These are phyloP conservation scores for Berghia stephanieae DNA, from an alignment of 1,140 invertebrate genomes.

Conservation along the genomic window DNA sequence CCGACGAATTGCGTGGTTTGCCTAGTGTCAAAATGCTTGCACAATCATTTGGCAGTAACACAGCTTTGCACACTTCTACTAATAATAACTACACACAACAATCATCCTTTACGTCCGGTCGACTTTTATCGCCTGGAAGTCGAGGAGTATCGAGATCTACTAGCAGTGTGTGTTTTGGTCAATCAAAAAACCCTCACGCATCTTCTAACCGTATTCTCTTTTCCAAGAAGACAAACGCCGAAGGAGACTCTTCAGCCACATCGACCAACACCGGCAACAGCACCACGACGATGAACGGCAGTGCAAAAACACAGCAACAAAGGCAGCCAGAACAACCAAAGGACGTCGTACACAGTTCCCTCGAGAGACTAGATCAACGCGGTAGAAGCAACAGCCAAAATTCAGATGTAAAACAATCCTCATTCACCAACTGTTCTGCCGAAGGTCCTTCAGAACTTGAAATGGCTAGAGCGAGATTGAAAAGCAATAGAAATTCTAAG, in stretches of 20 bases:
- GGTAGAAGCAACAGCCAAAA: too few relatives aligned
- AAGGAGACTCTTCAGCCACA: not conserved
- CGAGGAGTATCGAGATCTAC: not conserved
- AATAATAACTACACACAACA: too few relatives aligned
- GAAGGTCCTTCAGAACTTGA: not conserved
- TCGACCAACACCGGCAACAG: too few relatives aligned
- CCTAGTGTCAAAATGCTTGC: conserved; percentile 35
- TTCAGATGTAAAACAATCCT: too few relatives aligned
- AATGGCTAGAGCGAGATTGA: not conserved
- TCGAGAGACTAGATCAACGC: not conserved
- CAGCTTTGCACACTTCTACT: not conserved
- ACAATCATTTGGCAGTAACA: conserved; percentile 32
- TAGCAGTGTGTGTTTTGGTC: conserved; percentile 7
- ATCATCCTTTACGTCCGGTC: too few relatives aligned
- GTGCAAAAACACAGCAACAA: not conserved
- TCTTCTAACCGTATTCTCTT: not conserved
- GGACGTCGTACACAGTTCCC: not conserved
- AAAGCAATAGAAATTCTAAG: not conserved
- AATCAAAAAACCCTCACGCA: not conserved
- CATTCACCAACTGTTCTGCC: too few relatives aligned
- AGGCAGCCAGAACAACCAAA: not conserved
- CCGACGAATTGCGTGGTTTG: conserved; percentile 10
- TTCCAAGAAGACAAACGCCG: not conserved
- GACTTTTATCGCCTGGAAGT: not conserved
- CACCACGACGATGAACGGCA: too few relatives aligned